phyloP scores from a whole-genome alignment of 2,797 vertebrate genomes.

The Phoxinus dragarum region DNA sequence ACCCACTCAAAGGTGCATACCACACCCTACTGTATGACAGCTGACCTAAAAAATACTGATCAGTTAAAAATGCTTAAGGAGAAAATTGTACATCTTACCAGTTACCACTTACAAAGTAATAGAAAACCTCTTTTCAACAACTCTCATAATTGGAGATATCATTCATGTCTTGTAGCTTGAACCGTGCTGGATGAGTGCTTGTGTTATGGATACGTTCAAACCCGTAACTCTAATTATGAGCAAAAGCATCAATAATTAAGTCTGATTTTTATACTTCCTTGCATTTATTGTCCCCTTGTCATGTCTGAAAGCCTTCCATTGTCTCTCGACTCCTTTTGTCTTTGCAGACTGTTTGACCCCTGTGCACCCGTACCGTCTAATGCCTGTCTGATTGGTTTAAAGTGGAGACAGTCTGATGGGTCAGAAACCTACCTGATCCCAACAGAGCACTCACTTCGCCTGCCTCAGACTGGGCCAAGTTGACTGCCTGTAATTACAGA shows the following conservation, averaged over 20 bases:
- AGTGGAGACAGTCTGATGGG: conserved; percentile 42
- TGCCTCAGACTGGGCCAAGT: conserved; percentile 11
- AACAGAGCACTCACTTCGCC: conserved; percentile 10
- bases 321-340: conserved; percentile 31
- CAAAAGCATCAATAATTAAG: conserved; percentile 23
- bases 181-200: not conserved
- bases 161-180: not conserved
- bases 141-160: not conserved
- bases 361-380: conserved; percentile 10
- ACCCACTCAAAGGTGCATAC: no score
- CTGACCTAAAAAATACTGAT: not conserved
- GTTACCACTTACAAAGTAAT: not conserved
- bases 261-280: conserved; percentile 1
- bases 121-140: not conserved
- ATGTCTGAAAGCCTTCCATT: conserved; percentile 25
- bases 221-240: not conserved
- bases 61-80: not conserved
- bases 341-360: conserved; percentile 32
- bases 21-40: no score
- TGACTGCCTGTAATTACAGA: conserved; percentile 52
- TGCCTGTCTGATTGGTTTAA: conserved; percentile 47
- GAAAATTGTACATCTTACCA: not conserved
- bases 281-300: not conserved
- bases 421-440: conserved; percentile 44
- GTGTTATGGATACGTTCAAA: not conserved